Percentiles rank a stretch among this genome's conserved stretches.
These are phyloP conservation scores for Caenorhabditis sp. DNA, from an alignment of 2,888 invertebrate species.

Conservation along the genomic window DNA sequence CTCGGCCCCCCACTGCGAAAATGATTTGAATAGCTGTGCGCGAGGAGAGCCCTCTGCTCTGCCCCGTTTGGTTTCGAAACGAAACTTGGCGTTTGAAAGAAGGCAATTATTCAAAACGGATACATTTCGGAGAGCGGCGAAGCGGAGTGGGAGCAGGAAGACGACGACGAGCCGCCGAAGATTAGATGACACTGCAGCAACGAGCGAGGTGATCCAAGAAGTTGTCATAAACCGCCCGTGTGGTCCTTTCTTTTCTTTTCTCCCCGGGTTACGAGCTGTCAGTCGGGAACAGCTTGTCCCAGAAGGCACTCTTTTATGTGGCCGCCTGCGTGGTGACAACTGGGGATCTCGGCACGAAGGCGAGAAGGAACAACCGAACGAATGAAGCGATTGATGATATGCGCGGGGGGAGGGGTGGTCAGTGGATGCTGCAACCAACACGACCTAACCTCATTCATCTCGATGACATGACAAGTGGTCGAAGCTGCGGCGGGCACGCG, in stretches of 20 bases:
- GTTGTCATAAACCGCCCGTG: conserved; percentile 23
- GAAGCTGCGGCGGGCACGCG: conserved; percentile 28
- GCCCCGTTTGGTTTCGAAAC: background rate
- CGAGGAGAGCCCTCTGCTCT: conserved; percentile 12
- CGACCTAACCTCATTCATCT: conserved; percentile 58
- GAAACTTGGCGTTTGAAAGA: conserved; percentile 51
- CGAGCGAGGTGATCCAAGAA: conserved; percentile 19
- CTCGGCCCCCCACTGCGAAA: conserved; percentile 57
- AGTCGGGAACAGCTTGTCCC: conserved; percentile 36
- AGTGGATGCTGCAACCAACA: conserved; percentile 45
- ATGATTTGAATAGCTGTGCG: conserved; percentile 48
- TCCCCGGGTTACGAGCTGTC: conserved; percentile 46
- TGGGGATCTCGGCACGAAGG: conserved; percentile 55
- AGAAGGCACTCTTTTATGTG: conserved; percentile 52
- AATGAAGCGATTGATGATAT: conserved; percentile 61
- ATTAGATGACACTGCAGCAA: conserved; percentile 18
- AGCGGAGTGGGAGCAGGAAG: background rate
- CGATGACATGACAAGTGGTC: conserved; percentile 58
- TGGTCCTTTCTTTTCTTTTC: background rate
- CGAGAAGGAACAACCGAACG: conserved; percentile 47
- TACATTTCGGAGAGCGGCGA: conserved; percentile 46
- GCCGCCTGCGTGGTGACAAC: conserved; percentile 57
- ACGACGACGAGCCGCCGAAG: conserved; percentile 6
- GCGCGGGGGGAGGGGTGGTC: conserved; percentile 37
- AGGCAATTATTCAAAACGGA: conserved; percentile 61